Percentiles rank a stretch among this genome's conserved stretches.
Evolutionary conservation across 1,140 invertebrate species (phyloP).

Genomic region (Drosophila gunungcola): DNA sequence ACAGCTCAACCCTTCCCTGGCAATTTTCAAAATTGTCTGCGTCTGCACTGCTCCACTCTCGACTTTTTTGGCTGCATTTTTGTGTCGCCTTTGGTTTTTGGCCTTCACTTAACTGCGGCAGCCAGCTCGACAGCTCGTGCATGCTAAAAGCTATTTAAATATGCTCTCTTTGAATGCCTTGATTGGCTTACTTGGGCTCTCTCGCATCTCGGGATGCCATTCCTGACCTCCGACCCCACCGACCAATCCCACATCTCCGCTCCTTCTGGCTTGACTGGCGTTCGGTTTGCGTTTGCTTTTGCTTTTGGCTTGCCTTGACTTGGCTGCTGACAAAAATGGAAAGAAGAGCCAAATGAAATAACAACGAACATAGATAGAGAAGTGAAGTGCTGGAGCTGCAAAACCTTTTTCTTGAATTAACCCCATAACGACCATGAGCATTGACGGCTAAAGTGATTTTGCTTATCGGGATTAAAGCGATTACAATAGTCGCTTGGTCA

Average conservation of each 20-base stretch:
- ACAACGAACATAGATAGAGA: constrained; percentile 44
- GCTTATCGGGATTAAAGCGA: constrained; percentile 9
- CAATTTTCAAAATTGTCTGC: constrained; percentile 64
- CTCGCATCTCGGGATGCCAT: constrained; percentile 37
- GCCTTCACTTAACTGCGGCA: constrained; percentile 78
- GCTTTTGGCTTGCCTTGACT: constrained; percentile 46
- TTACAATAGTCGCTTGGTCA: background rate
- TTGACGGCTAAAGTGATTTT: constrained; percentile 16
- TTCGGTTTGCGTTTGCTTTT: constrained; percentile 30
- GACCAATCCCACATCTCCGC: background rate
- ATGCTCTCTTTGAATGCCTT: constrained; percentile 82
- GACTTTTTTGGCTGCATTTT: constrained; percentile 66
- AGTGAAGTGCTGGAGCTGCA: constrained; percentile 43
- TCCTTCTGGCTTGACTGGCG: constrained; percentile 24
- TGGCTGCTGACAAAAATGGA: constrained; percentile 46
- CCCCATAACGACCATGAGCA: constrained; percentile 52
- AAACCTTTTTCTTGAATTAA: constrained; percentile 72
- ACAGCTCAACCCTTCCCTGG: constrained; percentile 26
- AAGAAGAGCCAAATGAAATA: constrained; percentile 44
- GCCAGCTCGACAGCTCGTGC: constrained; percentile 75
- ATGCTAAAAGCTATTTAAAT: constrained; percentile 83
- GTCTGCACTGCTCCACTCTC: background rate
- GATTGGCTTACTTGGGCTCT: constrained; percentile 71
- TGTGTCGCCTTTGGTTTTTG: constrained; percentile 76
- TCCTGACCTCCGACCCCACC: constrained; percentile 28